Conservation (phyloP, 2,888 invertebrate genomes). For the Venusia cambrica region DNA sequence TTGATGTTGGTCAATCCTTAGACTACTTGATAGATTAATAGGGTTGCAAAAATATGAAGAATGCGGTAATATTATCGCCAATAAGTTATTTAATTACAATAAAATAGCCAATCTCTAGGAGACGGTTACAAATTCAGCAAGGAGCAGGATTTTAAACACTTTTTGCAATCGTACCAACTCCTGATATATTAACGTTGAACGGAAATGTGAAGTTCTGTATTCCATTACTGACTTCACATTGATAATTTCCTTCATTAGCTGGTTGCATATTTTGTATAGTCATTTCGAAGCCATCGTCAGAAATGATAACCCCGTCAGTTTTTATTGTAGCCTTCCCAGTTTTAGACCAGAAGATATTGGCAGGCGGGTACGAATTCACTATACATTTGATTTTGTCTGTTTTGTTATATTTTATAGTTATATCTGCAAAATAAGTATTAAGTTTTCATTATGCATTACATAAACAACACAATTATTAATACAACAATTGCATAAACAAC, state of each 20-base stretch:
- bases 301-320: constrained; percentile 2
- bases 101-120: too few species aligned
- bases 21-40: too few species aligned
- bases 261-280: constrained; percentile 1
- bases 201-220: neutral
- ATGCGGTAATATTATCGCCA: too few species aligned
- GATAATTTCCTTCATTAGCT: constrained; percentile 3
- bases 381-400: neutral
- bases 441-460: neutral
- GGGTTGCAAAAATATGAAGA: too few species aligned
- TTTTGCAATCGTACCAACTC: constrained; percentile 4
- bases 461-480: too few species aligned
- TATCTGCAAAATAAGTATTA: constrained; percentile 3
- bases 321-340: neutral
- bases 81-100: too few species aligned
- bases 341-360: constrained; percentile 8
- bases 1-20: neutral
- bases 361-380: constrained; percentile 3
- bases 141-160: neutral
- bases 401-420: constrained; percentile 3
- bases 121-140: too few species aligned
- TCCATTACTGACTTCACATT: constrained; percentile 3
- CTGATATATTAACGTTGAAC: constrained; percentile 10
- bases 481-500: too few species aligned
- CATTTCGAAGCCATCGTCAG: constrained; percentile 1